Evolutionary conservation across 2,113 vertebrate species (phyloP).

Genomic region (Scomber japonicus): DNA sequence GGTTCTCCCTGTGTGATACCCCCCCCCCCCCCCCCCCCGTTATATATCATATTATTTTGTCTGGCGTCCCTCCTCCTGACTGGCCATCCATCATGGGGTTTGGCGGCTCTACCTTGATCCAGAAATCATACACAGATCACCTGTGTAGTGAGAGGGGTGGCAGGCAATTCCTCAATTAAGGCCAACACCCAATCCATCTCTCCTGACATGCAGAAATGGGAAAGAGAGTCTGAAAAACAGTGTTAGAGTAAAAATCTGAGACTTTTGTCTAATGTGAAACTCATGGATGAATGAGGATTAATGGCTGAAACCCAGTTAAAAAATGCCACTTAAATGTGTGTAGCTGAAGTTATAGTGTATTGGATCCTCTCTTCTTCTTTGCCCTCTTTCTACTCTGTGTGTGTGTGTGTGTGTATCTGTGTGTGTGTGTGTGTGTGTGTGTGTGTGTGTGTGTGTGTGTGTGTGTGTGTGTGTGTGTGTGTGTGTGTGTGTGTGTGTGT

Average conservation of each 20-base stretch:
- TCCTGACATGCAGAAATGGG: conserved; percentile 32
- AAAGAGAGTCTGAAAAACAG: not conserved
- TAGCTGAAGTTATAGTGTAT: not conserved
- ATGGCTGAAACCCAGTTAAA: not conserved
- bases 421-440: not conserved
- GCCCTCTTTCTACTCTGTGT: not conserved
- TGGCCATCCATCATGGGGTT: conserved; percentile 70
- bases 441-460: conserved; percentile 21
- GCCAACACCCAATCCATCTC: conserved; percentile 63
- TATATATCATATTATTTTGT: conserved; percentile 45
- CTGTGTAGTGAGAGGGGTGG: conserved; percentile 62
- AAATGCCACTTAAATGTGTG: not conserved
- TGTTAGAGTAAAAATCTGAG: not conserved
- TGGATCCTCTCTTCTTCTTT: not conserved
- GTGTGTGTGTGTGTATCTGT: conserved; percentile 18
- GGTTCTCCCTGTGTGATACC: not conserved
- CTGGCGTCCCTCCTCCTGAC: conserved; percentile 41
- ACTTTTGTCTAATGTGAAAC: not conserved
- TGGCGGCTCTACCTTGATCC: conserved; percentile 56
- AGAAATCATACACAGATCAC: conserved; percentile 74
- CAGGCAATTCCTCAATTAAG: conserved; percentile 69
- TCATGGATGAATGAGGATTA: not conserved
- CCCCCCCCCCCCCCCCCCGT: not conserved
- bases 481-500: conserved; percentile 21
- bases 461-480: conserved; percentile 1